Percentiles rank a stretch among this genome's conserved stretches.
These are phyloP conservation scores for Toxotes chatareus DNA, from an alignment of 2,113 vertebrate species.

Conservation along the genomic window DNA sequence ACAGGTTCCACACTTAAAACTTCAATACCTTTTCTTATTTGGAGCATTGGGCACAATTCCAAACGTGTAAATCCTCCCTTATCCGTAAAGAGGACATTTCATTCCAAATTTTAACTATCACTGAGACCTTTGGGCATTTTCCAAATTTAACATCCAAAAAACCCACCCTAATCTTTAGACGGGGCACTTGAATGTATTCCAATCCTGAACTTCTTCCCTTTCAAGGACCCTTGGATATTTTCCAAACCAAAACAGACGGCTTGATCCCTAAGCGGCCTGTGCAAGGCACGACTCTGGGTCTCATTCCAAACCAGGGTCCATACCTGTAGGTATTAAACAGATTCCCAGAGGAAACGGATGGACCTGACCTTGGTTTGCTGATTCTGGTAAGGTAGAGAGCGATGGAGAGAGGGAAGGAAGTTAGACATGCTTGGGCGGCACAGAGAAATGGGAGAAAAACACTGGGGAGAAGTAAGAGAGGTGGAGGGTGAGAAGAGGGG, in stretches of 20 bases:
- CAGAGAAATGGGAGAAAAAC: slow-evolving; percentile 10
- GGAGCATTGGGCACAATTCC: slow-evolving; percentile 10
- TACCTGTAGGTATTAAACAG: slow-evolving; percentile 65
- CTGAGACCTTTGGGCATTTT: slow-evolving; percentile 43
- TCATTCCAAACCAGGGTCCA: slow-evolving; percentile 59
- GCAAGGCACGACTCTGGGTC: slow-evolving; percentile 63
- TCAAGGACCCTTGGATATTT: slow-evolving; percentile 65
- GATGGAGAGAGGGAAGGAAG: not conserved
- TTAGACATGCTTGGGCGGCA: slow-evolving; percentile 27
- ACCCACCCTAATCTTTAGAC: slow-evolving; percentile 57
- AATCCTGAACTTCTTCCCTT: slow-evolving; percentile 54
- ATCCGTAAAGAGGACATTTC: slow-evolving; percentile 42
- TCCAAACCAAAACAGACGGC: slow-evolving; percentile 66
- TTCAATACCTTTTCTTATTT: slow-evolving; percentile 21
- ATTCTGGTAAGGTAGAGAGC: slow-evolving; percentile 30
- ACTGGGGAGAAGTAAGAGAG: not conserved
- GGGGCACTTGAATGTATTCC: slow-evolving; percentile 68
- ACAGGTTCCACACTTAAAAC: slow-evolving; percentile 25
- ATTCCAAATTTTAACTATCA: slow-evolving; percentile 31
- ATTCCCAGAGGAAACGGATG: slow-evolving; percentile 64
- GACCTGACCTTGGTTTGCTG: slow-evolving; percentile 65
- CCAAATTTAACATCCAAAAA: slow-evolving; percentile 63
- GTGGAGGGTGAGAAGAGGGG: not conserved
- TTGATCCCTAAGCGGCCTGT: slow-evolving; percentile 54
- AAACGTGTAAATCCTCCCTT: slow-evolving; percentile 27